Conservation (phyloP, 2,888 invertebrate species). For the Neria commutata region DNA sequence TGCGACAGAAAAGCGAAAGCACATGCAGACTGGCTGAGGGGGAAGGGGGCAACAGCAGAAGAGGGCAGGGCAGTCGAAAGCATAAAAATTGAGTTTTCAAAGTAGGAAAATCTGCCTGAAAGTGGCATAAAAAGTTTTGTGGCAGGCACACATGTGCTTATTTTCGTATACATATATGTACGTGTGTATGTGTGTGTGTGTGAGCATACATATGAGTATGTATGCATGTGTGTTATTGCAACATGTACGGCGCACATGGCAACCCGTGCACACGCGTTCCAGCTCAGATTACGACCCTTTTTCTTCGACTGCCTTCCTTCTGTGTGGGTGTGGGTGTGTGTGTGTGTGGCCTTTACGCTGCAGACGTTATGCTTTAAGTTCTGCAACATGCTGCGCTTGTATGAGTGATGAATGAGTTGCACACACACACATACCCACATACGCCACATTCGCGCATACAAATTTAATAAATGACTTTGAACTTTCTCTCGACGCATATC, state of each 20-base stretch:
- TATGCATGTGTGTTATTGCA: background rate
- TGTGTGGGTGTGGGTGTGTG: no score
- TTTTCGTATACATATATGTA: background rate
- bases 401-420: conserved; percentile 1
- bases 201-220: background rate
- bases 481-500: no score
- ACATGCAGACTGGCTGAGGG: background rate
- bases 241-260: background rate
- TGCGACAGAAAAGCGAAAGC: no score
- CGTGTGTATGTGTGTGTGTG: background rate
- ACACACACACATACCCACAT: background rate
- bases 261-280: background rate
- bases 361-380: background rate
- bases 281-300: background rate
- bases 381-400: conserved; percentile 1
- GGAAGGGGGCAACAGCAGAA: background rate
- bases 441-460: conserved; percentile 22
- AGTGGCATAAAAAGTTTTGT: background rate
- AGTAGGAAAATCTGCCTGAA: no score
- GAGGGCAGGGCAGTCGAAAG: background rate
- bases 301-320: background rate
- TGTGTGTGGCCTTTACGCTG: no score
- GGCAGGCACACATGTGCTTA: background rate
- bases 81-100: background rate
- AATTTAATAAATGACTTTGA: conserved; percentile 53